Base-by-base conservation (phyloP, 2,888 invertebrate genomes). In the Hypsopygia costalis region DNA sequence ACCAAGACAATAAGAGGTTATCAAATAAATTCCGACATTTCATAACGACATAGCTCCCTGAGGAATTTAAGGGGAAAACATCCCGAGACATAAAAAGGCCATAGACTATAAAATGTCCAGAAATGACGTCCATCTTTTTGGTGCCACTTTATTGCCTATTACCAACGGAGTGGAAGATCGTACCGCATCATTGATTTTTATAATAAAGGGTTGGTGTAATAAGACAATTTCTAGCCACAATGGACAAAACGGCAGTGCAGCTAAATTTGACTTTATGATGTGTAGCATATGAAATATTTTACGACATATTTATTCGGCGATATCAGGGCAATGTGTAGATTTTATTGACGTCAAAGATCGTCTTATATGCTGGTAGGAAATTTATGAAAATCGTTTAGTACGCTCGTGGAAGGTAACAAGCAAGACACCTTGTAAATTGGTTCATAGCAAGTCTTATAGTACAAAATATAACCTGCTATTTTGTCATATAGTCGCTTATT, bases 131-230 rank as follows among this genome's bases (percentile, higher is more conserved):
- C 11, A 11, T 31, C 22, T 32, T 34, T 33, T 34, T 29, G 31
- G 20, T 21, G 20, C 5, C 33, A 35, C 36, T 49, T 42, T 51
- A 52, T 41, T 48, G 48, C 46, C 51, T 56, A 49, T 55, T 57
- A 52, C 48, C 22, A 39, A 46, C 51, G 46, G 37, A 25, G 36
- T 41, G 44, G 41, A 44, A 43, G 12, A 31, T 20, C 32, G 40
- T 36, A 41, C 22, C 44, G 36, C 52, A 44, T 52, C 57, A 49
- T 64, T 62, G 56, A 48, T 46, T 66, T 65, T 69, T 64, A 66
- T 59, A 53, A 52, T 43, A 43, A 40, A 52, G 43, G 46, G 52
- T 46, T 47, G 49, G 16, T 16, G 28, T 55, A 48, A 61, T 53
- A 51, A 40, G 43, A 11, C 21, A 32, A 10, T 44, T 44, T 37